Conservation (phyloP, 2,797 vertebrate species). For the Podargus strigoides region DNA sequence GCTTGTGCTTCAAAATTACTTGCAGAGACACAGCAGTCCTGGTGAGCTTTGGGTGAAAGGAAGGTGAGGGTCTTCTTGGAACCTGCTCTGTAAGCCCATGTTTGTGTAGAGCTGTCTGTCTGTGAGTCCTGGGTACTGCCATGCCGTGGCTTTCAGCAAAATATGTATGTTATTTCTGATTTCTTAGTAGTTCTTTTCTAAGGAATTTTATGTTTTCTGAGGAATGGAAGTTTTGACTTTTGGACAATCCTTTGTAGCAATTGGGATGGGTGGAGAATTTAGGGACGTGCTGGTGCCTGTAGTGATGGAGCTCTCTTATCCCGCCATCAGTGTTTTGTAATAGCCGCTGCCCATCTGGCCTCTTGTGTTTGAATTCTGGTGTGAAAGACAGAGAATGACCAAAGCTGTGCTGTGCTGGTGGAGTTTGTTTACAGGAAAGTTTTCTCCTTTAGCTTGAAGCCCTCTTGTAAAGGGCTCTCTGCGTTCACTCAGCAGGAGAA, state of each 20-base stretch:
- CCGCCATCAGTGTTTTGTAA: neutral
- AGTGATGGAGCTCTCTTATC: neutral
- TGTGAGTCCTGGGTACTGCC: rapidly evolving
- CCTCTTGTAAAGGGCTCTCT: neutral
- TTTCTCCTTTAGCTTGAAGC: neutral
- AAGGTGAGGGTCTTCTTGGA: neutral
- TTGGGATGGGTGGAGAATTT: neutral
- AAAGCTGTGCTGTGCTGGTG: neutral
- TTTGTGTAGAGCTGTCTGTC: neutral
- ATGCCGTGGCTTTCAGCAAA: neutral
- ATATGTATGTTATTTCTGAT: neutral
- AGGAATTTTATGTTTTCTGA: neutral
- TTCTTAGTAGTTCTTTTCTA: neutral
- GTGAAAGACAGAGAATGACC: neutral
- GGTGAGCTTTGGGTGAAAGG: neutral
- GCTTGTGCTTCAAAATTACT: neutral
- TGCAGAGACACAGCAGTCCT: neutral
- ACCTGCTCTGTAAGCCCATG: rapidly evolving
- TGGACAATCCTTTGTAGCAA: neutral
- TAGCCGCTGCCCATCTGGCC: neutral
- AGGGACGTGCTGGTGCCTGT: neutral
- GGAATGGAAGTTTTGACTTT: neutral
- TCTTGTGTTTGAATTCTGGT: neutral
- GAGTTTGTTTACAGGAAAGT: neutral
- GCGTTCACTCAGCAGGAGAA: neutral